These are phyloP conservation scores for Paragorgia papillata DNA, from an alignment of 92 coral and sea anemone genomes.

Conservation along the genomic window DNA sequence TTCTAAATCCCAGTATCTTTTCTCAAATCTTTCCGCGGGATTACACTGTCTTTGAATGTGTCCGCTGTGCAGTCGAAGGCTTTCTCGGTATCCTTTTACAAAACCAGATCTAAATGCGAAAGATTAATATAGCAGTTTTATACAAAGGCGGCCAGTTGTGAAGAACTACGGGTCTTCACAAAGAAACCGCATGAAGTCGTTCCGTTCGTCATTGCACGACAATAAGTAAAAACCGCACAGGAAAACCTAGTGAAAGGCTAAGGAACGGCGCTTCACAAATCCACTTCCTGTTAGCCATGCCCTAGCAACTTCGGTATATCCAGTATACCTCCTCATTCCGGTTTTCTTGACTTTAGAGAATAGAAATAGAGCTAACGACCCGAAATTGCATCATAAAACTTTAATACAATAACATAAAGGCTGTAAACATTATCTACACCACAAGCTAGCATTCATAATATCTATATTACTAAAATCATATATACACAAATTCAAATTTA, in stretches of 20 bases:
- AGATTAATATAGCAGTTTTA: neutral
- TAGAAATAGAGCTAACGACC: no score
- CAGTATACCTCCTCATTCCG: no score
- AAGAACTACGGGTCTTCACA: constrained; percentile 11
- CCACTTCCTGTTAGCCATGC: no score
- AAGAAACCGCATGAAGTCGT: constrained; percentile 36
- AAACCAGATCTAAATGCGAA: neutral
- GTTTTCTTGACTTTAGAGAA: no score
- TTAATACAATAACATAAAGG: constrained; percentile 36
- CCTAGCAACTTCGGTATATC: no score
- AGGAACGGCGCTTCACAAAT: neutral
- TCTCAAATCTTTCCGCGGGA: neutral
- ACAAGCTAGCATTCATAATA: constrained; percentile 25
- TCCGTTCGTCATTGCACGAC: no score
- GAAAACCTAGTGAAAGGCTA: constrained; percentile 8
- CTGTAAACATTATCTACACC: constrained; percentile 40
- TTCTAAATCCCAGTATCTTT: constrained; percentile 23
- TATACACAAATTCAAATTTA: constrained; percentile 38
- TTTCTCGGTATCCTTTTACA: neutral
- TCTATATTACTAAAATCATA: constrained; percentile 38
- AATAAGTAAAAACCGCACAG: constrained; percentile 30
- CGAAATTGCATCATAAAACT: constrained; percentile 22
- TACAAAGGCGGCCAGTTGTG: constrained; percentile 6
- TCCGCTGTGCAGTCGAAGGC: no score
- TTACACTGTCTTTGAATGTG: constrained; percentile 1